Conservation (phyloP, 2,797 vertebrate species). For the Tapera naevia region DNA sequence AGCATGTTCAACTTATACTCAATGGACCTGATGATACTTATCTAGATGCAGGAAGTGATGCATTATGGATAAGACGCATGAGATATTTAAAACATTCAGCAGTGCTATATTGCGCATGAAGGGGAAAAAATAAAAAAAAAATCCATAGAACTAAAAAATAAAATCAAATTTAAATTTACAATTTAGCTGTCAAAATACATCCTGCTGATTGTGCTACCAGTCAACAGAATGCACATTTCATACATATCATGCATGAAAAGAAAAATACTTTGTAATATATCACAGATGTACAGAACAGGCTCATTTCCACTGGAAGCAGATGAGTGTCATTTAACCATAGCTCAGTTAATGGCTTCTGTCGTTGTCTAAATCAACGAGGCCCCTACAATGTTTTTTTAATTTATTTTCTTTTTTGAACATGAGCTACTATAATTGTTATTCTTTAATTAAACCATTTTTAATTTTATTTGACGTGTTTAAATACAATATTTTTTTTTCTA, state of each 20-base stretch:
- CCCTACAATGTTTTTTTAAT: neutral
- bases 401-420: constrained; percentile 24
- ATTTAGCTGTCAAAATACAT: neutral
- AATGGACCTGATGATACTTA: neutral
- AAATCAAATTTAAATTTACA: neutral
- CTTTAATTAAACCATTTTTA: constrained; percentile 40
- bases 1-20: neutral
- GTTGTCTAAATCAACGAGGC: constrained; percentile 19
- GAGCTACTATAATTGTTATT: neutral
- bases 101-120: neutral
- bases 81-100: neutral
- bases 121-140: fast-evolving
- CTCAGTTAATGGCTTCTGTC: constrained; percentile 52
- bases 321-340: constrained; percentile 6
- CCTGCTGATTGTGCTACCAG: neutral
- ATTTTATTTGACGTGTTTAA: constrained; percentile 33
- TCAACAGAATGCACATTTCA: neutral
- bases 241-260: constrained; percentile 2
- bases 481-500: neutral
- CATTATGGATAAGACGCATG: neutral
- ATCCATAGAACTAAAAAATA: neutral
- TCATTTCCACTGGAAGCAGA: constrained; percentile 4
- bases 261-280: constrained; percentile 26
- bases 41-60: neutral
- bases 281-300: neutral